Evolutionary conservation across 2,888 invertebrate species (phyloP), one percentile per base, ranked within the genome.

Genomic region (Dynastes grantii): DNA sequence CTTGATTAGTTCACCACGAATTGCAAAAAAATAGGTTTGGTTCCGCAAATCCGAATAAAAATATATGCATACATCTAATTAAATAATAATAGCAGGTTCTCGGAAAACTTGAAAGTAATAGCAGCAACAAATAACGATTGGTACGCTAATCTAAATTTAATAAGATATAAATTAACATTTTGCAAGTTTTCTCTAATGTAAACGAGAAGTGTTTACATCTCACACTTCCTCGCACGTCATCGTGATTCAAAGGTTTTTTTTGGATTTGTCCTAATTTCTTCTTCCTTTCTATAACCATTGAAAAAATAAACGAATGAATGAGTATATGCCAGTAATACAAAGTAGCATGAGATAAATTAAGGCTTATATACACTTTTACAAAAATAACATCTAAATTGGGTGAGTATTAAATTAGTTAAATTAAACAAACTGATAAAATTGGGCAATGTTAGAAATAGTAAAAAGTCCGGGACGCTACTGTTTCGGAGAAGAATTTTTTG

Each of bases 111-210:
- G 3, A 29, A 63, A 29, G 22, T 63, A 63, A 63, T 67, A 67
- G 22, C 45, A 49, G n/a, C 27, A 67, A 45, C 67, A 49, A 45
- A 67, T 55, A 55, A 71, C 55, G 55, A 71, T 37, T 32, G 32
- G 55, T 49, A n/a, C 53, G 71, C 53, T 71, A 71, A 71, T 71
- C 37, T 71, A 71, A 71, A 71, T 71, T 71, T 71, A 71, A 71
- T 71, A 71, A 71, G 71, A 71, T 49, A 71, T 71, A 71, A 71
- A 67, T 67, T 67, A 67, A 67, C 67, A 71, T 71, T 71, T 71
- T 55, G 71, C 53, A 71, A 71, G 71, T 55, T 71, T 49, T 55
- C 71, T 55, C 71, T 16, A 71, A 32, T 71, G 32, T 71, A 71
- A 71, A 71, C 71, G 32, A 53, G 53, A n/a, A 71, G 27, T 53